These are phyloP conservation scores for Allygus modestus DNA, from an alignment of 2,888 invertebrate species.

Conservation along the genomic window DNA sequence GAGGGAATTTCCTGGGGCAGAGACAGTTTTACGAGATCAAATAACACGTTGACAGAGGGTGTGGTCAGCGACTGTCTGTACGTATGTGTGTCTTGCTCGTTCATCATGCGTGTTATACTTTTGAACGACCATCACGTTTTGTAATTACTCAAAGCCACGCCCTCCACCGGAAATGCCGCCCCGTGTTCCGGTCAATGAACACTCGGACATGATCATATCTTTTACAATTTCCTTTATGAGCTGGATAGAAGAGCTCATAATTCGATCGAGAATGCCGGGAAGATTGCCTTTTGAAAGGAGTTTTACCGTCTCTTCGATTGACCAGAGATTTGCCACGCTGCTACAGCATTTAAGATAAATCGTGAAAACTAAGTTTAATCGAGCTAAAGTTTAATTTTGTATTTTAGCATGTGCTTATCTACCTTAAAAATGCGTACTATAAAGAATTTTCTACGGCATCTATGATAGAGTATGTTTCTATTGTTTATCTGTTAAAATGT, in stretches of 20 bases:
- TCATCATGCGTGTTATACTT: constrained; percentile 36
- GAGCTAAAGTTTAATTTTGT: too few species aligned
- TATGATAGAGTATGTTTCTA: too few species aligned
- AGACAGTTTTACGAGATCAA: constrained; percentile 21
- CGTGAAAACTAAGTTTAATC: too few species aligned
- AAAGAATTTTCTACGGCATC: too few species aligned
- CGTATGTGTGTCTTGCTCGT: background rate
- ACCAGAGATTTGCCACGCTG: too few species aligned
- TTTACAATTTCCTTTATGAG: constrained; percentile 35
- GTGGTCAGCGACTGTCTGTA: background rate
- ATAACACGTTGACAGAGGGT: constrained; percentile 9
- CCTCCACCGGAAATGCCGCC: constrained; percentile 60
- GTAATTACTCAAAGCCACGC: constrained; percentile 58
- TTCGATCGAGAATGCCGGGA: background rate
- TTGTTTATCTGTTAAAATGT: too few species aligned
- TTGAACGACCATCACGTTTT: constrained; percentile 41
- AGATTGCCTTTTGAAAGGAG: background rate
- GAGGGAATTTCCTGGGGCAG: background rate
- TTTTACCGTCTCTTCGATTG: too few species aligned
- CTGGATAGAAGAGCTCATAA: background rate
- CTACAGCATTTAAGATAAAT: too few species aligned
- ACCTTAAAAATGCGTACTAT: too few species aligned
- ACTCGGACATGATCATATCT: constrained; percentile 27
- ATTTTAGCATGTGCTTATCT: too few species aligned
- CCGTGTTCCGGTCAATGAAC: constrained; percentile 21